Evolutionary conservation across 2,797 vertebrate genomes (phyloP).

Genomic region (Sparus aurata): DNA sequence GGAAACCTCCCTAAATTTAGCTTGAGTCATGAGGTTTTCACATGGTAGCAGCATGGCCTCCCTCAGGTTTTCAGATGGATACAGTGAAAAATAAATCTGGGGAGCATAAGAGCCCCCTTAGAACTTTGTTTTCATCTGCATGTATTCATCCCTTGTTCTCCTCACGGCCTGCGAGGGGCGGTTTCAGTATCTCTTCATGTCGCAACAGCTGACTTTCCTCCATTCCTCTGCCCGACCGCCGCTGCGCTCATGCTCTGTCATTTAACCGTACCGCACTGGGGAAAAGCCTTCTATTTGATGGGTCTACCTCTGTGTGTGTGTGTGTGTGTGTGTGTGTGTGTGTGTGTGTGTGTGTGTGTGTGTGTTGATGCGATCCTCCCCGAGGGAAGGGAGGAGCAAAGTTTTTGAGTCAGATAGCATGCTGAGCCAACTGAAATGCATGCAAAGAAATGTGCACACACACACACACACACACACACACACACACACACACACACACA

Average conservation of each 20-base stretch:
- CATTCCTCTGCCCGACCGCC: conserved; percentile 51
- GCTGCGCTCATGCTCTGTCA: conserved; percentile 68
- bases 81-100: conserved; percentile 13
- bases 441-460: conserved; percentile 24
- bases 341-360: too few species aligned
- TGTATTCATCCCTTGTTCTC: conserved; percentile 52
- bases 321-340: conserved; percentile 25
- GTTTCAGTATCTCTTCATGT: conserved; percentile 50
- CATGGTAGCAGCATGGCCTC: conserved; percentile 14
- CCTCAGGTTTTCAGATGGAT: background rate
- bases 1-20: conserved; percentile 11
- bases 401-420: conserved; percentile 39
- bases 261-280: conserved; percentile 70
- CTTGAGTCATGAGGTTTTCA: conserved; percentile 47
- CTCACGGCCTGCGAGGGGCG: conserved; percentile 30
- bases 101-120: background rate
- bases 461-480: conserved; percentile 11
- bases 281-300: conserved; percentile 65
- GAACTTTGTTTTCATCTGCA: conserved; percentile 20
- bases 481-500: conserved; percentile 12
- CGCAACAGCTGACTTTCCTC: conserved; percentile 68
- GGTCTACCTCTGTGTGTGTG: conserved; percentile 33
- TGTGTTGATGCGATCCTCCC: conserved; percentile 47
- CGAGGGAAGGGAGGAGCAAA: conserved; percentile 62
- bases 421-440: conserved; percentile 28